Evolutionary conservation across 2,888 invertebrate species (phyloP).

Genomic region (Chrysodeixis includens): DNA sequence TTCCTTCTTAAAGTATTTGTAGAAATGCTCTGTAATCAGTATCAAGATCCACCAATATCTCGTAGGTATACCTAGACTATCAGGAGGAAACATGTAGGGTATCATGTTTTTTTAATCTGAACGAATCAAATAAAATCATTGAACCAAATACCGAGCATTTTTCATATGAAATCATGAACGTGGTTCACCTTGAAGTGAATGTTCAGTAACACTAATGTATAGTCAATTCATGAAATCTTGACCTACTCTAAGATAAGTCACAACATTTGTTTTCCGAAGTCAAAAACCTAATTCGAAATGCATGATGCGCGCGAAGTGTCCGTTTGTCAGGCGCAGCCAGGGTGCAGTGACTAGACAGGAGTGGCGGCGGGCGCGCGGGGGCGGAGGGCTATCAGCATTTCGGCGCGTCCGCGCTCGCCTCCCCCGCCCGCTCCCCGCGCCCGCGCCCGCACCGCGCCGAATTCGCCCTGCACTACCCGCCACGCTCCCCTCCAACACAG

Average conservation of each 20-base stretch:
- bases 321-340: slow-evolving; percentile 60
- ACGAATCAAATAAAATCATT: background rate
- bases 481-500: slow-evolving; percentile 84
- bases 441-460: slow-evolving; percentile 73
- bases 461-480: slow-evolving; percentile 85
- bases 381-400: slow-evolving; percentile 85
- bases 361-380: slow-evolving; percentile 61
- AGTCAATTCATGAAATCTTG: background rate
- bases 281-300: slow-evolving; percentile 46
- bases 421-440: slow-evolving; percentile 52
- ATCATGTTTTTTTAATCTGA: background rate
- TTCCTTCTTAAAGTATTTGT: background rate
- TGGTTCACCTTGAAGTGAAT: too few relatives aligned
- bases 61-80: background rate
- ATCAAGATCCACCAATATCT: background rate
- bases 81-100: too few relatives aligned
- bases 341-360: slow-evolving; percentile 65
- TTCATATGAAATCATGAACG: too few relatives aligned
- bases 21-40: background rate
- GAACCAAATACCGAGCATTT: too few relatives aligned
- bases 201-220: background rate
- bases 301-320: slow-evolving; percentile 56
- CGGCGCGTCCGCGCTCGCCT: slow-evolving; percentile 83
- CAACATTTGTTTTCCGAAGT: slow-evolving; percentile 20
- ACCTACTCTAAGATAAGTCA: slow-evolving; percentile 5